These are phyloP conservation scores for Scaptomyza flava DNA, from an alignment of 2,888 invertebrate genomes.

Conservation along the genomic window DNA sequence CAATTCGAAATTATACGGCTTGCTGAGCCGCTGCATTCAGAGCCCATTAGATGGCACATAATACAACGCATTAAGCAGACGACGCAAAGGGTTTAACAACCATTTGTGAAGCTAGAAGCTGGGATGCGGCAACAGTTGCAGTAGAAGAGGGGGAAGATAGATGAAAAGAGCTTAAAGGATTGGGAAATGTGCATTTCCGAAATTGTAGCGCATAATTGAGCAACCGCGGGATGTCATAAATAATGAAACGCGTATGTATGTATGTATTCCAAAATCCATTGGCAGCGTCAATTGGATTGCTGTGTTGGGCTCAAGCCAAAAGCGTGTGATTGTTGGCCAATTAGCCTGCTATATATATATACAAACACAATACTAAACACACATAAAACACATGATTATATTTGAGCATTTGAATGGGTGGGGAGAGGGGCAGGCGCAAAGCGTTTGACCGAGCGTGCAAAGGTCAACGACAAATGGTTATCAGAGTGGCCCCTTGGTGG, in stretches of 20 bases:
- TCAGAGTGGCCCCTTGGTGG: slow-evolving; percentile 25
- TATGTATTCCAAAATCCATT: slow-evolving; percentile 41
- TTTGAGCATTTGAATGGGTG: slow-evolving; percentile 3
- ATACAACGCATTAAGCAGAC: neutral
- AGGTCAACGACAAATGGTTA: slow-evolving; percentile 42
- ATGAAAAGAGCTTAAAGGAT: slow-evolving; percentile 59
- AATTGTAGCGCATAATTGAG: slow-evolving; percentile 63
- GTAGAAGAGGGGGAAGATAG: neutral
- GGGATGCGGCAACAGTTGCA: neutral
- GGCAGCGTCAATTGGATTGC: slow-evolving; percentile 38
- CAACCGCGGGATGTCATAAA: slow-evolving; percentile 60
- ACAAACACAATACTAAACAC: neutral
- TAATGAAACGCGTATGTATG: slow-evolving; percentile 44
- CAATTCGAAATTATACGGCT: neutral
- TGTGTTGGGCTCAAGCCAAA: slow-evolving; percentile 27
- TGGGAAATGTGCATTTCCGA: slow-evolving; percentile 60
- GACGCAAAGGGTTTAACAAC: slow-evolving; percentile 7
- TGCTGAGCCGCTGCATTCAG: neutral
- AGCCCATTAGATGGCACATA: slow-evolving; percentile 10
- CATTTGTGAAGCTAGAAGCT: slow-evolving; percentile 12
- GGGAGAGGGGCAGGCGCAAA: neutral
- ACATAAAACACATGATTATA: neutral
- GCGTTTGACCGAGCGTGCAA: slow-evolving; percentile 3
- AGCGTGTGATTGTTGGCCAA: slow-evolving; percentile 32
- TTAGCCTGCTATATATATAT: slow-evolving; percentile 22